A percentile compares a stretch with the other conserved stretches of the same genome.
Conservation (phyloP, 2,113 vertebrate genomes). For the Lonchura striata region DNA sequence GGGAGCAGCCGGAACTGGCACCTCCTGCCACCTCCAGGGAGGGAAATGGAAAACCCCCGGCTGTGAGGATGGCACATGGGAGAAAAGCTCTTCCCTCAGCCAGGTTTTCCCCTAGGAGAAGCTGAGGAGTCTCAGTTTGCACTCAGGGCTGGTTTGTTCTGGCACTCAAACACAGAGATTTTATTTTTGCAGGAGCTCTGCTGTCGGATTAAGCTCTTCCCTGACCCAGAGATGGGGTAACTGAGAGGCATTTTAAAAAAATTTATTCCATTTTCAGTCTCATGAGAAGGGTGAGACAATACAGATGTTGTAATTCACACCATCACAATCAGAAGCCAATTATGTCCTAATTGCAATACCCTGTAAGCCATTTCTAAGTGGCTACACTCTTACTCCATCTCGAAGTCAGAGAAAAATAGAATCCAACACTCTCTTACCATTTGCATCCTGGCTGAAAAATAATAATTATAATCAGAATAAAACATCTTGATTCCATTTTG, state of each 20-base stretch:
- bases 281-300: background rate
- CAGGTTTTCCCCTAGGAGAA: background rate
- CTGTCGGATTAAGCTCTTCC: background rate
- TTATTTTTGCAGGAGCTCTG: background rate
- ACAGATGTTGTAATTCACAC: background rate
- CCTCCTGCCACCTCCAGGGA: background rate
- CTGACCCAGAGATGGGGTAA: background rate
- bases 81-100: background rate
- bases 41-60: background rate
- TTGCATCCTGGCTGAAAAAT: background rate
- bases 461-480: background rate
- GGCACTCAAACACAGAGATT: background rate
- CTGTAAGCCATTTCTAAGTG: background rate
- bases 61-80: background rate
- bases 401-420: background rate
- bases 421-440: background rate
- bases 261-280: background rate
- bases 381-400: background rate
- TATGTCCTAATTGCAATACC: background rate
- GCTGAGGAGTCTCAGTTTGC: background rate
- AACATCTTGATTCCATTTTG: background rate
- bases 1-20: background rate
- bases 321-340: background rate
- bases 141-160: background rate
- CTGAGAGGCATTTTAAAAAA: background rate